phyloP scores from a whole-genome alignment of 2,888 invertebrate species.

The Anoncus sp. region DNA sequence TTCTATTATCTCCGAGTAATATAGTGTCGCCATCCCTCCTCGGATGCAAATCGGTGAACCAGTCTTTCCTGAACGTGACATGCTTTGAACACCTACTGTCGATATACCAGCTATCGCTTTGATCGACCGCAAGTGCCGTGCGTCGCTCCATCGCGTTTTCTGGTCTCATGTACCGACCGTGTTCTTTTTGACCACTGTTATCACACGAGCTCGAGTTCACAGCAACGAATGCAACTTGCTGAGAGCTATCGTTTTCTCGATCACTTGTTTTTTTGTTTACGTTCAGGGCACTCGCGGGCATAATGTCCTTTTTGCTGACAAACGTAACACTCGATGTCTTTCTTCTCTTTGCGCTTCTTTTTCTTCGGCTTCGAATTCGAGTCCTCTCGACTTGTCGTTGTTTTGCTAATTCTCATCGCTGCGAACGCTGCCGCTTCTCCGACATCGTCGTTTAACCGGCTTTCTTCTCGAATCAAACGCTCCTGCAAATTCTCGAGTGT shows the following conservation, averaged over 20 bases:
- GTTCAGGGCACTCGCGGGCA: conserved; percentile 50
- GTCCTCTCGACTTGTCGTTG: background rate
- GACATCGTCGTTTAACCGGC: conserved; percentile 29
- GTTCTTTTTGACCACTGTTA: background rate
- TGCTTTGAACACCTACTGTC: conserved; percentile 63
- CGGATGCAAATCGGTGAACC: conserved; percentile 61
- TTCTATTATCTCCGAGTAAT: conserved; percentile 60
- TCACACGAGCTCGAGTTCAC: background rate
- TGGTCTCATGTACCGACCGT: conserved; percentile 13
- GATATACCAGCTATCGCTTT: conserved; percentile 61
- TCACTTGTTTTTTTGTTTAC: conserved; percentile 30
- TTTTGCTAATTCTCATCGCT: conserved; percentile 12
- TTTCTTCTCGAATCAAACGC: conserved; percentile 51
- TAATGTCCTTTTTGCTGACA: conserved; percentile 35
- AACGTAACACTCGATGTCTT: conserved; percentile 33
- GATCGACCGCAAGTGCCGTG: conserved; percentile 46
- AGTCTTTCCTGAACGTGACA: conserved; percentile 61
- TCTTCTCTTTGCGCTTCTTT: conserved; percentile 4
- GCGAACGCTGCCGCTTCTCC: conserved; percentile 25
- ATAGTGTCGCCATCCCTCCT: conserved; percentile 41
- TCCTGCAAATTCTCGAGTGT: conserved; percentile 53
- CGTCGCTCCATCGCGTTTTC: background rate
- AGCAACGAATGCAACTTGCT: conserved; percentile 52
- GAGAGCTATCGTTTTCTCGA: conserved; percentile 21
- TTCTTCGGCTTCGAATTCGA: background rate